Conservation (phyloP, 2,113 vertebrate species). For the Terrapene triunguis region DNA sequence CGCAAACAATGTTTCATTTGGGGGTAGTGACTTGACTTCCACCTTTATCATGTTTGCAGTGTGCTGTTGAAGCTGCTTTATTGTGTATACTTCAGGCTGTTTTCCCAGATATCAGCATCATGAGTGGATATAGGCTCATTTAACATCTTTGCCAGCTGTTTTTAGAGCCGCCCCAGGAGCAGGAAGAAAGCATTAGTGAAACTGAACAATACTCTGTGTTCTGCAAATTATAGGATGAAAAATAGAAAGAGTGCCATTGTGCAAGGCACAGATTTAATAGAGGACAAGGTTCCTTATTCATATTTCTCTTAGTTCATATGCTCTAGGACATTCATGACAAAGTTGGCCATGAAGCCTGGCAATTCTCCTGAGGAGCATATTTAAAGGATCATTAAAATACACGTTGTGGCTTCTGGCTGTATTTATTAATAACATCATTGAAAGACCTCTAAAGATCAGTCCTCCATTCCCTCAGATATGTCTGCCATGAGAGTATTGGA, state of each 20-base stretch:
- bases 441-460: neutral
- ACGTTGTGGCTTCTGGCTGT: neutral
- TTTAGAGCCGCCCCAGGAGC: slow-evolving; percentile 24
- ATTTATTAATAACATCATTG: neutral
- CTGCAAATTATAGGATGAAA: rapidly evolving
- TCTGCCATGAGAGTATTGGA: neutral
- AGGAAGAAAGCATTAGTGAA: neutral
- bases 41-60: rapidly evolving
- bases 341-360: rapidly evolving
- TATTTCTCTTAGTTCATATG: neutral
- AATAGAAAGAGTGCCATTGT: neutral
- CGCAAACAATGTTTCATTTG: neutral
- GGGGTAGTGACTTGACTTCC: neutral
- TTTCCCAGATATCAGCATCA: neutral
- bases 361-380: neutral
- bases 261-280: neutral
- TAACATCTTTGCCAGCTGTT: slow-evolving; percentile 30
- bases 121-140: slow-evolving; percentile 44
- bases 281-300: neutral
- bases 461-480: neutral
- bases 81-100: neutral
- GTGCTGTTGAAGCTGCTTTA: neutral
- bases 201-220: neutral
- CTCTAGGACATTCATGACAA: neutral
- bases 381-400: neutral